These are phyloP conservation scores for Nesidiocoris tenuis DNA, from an alignment of 2,888 invertebrate species.

Conservation along the genomic window DNA sequence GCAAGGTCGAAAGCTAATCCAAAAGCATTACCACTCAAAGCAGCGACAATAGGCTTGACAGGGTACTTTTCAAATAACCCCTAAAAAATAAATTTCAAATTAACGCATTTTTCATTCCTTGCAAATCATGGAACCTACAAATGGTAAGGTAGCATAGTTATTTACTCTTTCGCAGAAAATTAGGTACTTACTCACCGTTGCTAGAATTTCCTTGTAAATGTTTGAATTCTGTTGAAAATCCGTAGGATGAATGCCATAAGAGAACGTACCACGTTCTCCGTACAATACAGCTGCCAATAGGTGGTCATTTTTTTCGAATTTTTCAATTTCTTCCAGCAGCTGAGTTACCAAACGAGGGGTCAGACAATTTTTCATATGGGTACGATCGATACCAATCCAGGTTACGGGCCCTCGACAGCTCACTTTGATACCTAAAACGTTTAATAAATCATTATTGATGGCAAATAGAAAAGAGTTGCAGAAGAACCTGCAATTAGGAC, in stretches of 20 bases:
- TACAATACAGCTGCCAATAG: conserved; percentile 75
- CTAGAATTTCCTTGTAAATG: conserved; percentile 43
- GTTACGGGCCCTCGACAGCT: conserved; percentile 47
- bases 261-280: conserved; percentile 91
- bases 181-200: too few species aligned
- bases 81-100: conserved; percentile 55
- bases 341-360: conserved; percentile 67
- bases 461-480: too few species aligned
- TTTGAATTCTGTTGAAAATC: conserved; percentile 60
- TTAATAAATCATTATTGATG: too few species aligned
- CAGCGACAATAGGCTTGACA: conserved; percentile 86
- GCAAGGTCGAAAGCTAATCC: conserved; percentile 90
- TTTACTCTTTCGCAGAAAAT: too few species aligned
- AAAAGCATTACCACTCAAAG: conserved; percentile 84
- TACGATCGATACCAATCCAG: conserved; percentile 80
- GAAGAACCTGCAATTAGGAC: too few species aligned
- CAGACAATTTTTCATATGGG: conserved; percentile 79
- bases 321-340: conserved; percentile 69
- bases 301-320: conserved; percentile 74
- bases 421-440: conserved; percentile 6
- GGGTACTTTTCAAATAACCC: conserved; percentile 68
- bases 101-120: too few species aligned
- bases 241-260: conserved; percentile 85
- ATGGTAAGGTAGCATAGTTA: too few species aligned
- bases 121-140: too few species aligned